phyloP scores from a whole-genome alignment of 2,113 vertebrate genomes.

The Fulica atra region DNA sequence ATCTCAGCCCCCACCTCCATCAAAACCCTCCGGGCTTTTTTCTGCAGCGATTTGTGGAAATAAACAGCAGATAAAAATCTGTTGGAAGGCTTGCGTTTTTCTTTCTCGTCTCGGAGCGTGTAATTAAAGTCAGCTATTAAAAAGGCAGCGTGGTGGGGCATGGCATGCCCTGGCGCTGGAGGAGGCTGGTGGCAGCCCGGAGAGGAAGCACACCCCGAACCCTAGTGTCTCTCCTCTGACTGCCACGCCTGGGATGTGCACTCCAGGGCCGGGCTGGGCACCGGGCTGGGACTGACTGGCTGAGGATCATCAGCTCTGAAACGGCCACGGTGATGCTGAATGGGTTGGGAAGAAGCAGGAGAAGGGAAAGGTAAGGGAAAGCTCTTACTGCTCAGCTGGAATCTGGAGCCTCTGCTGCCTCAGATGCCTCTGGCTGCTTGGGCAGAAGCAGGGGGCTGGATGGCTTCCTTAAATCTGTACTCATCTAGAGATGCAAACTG shows the following conservation, averaged over 20 bases:
- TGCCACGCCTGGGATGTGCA: constrained; percentile 39
- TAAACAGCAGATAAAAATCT: constrained; percentile 66
- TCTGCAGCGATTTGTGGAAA: constrained; percentile 61
- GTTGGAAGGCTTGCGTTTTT: constrained; percentile 41
- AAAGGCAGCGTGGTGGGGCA: background rate
- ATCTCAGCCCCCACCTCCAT: constrained; percentile 77
- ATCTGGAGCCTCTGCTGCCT: background rate
- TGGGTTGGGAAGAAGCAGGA: background rate
- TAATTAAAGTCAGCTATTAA: constrained; percentile 48
- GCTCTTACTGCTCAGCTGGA: background rate
- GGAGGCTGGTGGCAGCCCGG: background rate
- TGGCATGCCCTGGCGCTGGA: background rate
- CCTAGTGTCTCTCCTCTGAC: background rate
- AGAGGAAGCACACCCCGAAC: constrained; percentile 42
- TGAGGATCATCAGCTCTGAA: fast-evolving
- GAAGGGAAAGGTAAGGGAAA: background rate
- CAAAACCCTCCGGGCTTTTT: constrained; percentile 59
- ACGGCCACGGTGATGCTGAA: fast-evolving
- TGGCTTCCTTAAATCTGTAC: background rate
- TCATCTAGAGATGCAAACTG: background rate
- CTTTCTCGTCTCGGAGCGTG: background rate
- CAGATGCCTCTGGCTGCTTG: fast-evolving
- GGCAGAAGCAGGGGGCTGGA: background rate
- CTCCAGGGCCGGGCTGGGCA: background rate
- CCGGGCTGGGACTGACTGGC: background rate